A percentile compares a stretch with the other conserved stretches of the same genome.
These are phyloP conservation scores for Brachypalpus laphriformis DNA, from an alignment of 2,888 invertebrate species.

Conservation along the genomic window DNA sequence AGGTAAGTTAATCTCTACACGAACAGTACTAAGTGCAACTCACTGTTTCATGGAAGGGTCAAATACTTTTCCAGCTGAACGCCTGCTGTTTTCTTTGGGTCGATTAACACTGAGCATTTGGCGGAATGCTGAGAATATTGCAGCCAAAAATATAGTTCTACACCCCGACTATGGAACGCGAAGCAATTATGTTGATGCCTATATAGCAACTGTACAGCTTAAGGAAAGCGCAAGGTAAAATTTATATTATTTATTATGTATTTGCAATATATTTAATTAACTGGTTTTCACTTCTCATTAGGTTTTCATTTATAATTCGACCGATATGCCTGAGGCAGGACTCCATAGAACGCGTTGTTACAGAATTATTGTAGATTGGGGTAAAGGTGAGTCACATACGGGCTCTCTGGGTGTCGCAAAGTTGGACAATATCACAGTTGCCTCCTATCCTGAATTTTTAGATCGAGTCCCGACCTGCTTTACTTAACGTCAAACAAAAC, in stretches of 20 bases:
- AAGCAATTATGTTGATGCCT: slow-evolving; percentile 78
- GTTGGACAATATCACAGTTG: slow-evolving; percentile 83
- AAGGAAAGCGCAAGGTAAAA: slow-evolving; percentile 77
- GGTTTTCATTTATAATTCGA: slow-evolving; percentile 76
- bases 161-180: slow-evolving; percentile 81
- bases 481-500: slow-evolving; percentile 76
- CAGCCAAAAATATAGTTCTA: slow-evolving; percentile 74
- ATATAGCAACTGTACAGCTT: slow-evolving; percentile 83
- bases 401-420: slow-evolving; percentile 80
- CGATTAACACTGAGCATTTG: slow-evolving; percentile 79
- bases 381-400: slow-evolving; percentile 79
- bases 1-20: slow-evolving; percentile 78
- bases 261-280: neutral
- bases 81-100: slow-evolving; percentile 79
- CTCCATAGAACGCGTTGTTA: slow-evolving; percentile 71
- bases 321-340: slow-evolving; percentile 81
- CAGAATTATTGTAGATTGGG: slow-evolving; percentile 85
- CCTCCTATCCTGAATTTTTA: slow-evolving; percentile 83
- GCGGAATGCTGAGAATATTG: slow-evolving; percentile 75
- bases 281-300: slow-evolving; percentile 44
- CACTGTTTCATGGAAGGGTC: slow-evolving; percentile 79
- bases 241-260: neutral
- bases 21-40: slow-evolving; percentile 80
- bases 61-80: neutral
- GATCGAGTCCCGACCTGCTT: slow-evolving; percentile 80